Evolutionary conservation across 2,888 invertebrate genomes (phyloP).

Genomic region (Esperia sulphurella): DNA sequence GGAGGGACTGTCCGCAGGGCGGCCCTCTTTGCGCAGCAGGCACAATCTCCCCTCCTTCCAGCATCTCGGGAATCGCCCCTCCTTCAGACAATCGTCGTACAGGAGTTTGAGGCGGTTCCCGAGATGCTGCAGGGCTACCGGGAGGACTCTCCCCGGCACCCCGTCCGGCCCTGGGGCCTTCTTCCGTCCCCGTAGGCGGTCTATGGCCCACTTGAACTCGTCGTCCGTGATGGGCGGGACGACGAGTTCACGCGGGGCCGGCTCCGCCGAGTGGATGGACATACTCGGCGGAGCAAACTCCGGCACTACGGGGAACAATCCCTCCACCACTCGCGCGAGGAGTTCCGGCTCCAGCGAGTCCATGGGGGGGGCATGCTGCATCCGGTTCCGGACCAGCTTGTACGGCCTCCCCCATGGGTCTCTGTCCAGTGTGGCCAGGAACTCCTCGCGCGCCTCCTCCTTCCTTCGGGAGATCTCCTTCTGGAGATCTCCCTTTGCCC

Average conservation of each 20-base stretch:
- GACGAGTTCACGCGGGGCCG: not conserved
- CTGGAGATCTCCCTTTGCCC: not conserved
- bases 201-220: not conserved
- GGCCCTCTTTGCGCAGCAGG: not conserved
- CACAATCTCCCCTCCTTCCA: not conserved
- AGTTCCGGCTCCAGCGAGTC: not conserved
- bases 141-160: not conserved
- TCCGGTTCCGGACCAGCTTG: constrained; percentile 2
- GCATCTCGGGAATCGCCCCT: not conserved
- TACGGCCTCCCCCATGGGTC: not conserved
- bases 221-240: not conserved
- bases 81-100: not conserved
- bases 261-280: too few species aligned
- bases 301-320: not conserved
- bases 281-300: not conserved
- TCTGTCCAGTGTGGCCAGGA: too few species aligned
- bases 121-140: not conserved
- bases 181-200: not conserved
- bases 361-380: constrained; percentile 2
- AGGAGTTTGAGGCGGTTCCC: not conserved
- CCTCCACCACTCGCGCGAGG: not conserved
- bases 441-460: not conserved
- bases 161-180: not conserved
- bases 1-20: not conserved
- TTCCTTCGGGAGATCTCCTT: not conserved